phyloP scores from a whole-genome alignment of 2,888 invertebrate genomes.

The Cephonodes hylas region DNA sequence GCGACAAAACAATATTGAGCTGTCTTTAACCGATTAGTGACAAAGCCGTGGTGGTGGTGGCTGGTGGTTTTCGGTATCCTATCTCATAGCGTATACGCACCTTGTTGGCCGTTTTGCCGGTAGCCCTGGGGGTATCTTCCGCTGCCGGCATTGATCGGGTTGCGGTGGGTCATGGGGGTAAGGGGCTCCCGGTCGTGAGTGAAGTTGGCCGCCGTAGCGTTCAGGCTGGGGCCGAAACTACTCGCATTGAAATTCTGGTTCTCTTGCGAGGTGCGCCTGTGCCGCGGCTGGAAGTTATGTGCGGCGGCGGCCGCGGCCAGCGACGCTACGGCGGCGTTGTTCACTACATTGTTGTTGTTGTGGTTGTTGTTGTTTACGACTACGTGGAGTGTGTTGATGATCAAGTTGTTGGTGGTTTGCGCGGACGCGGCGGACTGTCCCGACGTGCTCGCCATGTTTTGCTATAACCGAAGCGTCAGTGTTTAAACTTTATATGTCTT shows the following conservation, averaged over 20 bases:
- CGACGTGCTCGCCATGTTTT: constrained; percentile 73
- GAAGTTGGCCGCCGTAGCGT: constrained; percentile 68
- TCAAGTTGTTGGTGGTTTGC: constrained; percentile 77
- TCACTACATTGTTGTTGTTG: constrained; percentile 77
- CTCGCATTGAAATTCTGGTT: constrained; percentile 65
- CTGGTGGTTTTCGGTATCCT: constrained; percentile 70
- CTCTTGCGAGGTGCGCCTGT: constrained; percentile 72
- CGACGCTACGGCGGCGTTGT: constrained; percentile 76
- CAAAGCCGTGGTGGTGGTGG: constrained; percentile 69
- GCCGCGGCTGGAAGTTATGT: constrained; percentile 73
- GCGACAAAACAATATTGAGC: constrained; percentile 62
- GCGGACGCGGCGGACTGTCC: constrained; percentile 70
- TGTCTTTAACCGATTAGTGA: constrained; percentile 73
- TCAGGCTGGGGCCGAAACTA: constrained; percentile 73
- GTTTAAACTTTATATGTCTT: neutral
- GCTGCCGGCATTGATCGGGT: constrained; percentile 69
- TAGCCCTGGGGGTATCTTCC: constrained; percentile 73
- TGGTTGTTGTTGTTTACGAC: constrained; percentile 80
- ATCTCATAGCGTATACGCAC: constrained; percentile 73
- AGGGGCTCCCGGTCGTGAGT: constrained; percentile 67
- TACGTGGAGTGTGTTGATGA: constrained; percentile 76
- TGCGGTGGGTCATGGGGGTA: constrained; percentile 75
- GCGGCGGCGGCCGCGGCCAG: constrained; percentile 76
- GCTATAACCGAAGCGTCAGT: constrained; percentile 29
- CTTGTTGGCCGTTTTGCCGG: constrained; percentile 75